Evolutionary conservation across 2,888 invertebrate species (phyloP), one percentile per base, ranked within the genome.

Genomic region (Dione vanillae): DNA sequence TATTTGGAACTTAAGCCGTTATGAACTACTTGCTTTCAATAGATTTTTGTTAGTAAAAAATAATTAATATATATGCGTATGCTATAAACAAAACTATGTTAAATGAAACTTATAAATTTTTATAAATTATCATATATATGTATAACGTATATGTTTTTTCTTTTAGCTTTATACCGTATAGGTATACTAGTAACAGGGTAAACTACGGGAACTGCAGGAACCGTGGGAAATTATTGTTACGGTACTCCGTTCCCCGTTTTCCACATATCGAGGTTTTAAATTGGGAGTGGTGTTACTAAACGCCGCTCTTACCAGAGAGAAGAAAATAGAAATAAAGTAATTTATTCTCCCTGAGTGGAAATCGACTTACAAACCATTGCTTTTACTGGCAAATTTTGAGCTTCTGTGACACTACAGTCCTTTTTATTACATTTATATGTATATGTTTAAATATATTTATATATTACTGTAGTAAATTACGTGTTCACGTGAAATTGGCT

Each of bases 401-500:
- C n/a, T n/a, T 2, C 45, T 45, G 45, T 8, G 8, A 14, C 8
- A 47, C 45, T 2, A 47, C n/a, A n/a, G 43, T 11, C n/a, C n/a
- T 47, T n/a, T n/a, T n/a, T n/a, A n/a, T n/a, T n/a, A n/a, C n/a
- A n/a, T n/a, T n/a, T n/a, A n/a, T n/a, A n/a, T n/a, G n/a, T n/a
- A n/a, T n/a, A n/a, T n/a, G n/a, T n/a, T n/a, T n/a, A n/a, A n/a
- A n/a, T n/a, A n/a, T n/a, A n/a, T n/a, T n/a, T n/a, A n/a, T n/a
- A n/a, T n/a, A n/a, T n/a, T n/a, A n/a, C n/a, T n/a, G n/a, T n/a
- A n/a, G n/a, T n/a, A n/a, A n/a, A n/a, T n/a, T n/a, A n/a, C n/a
- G 61, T 61, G 37, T 45, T 35, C 35, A 16, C 45, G 61, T 61
- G 43, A 61, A 59, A 61, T 61, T 45, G 43, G 1, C 61, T 61